These are phyloP conservation scores for Erebia ligea DNA, from an alignment of 2,888 invertebrate species.

Conservation along the genomic window DNA sequence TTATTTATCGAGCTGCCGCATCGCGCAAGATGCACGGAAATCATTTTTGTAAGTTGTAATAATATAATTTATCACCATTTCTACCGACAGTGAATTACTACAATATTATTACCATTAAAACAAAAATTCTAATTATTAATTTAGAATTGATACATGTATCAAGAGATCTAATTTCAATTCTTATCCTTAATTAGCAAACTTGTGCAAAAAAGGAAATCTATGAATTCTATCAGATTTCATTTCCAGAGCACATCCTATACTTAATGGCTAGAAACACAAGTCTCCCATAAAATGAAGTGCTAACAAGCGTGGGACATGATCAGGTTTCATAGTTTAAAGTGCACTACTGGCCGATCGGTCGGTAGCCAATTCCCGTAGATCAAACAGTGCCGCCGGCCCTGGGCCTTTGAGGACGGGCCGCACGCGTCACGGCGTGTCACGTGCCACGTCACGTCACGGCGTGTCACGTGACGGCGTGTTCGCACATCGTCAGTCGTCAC, in stretches of 20 bases:
- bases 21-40: background rate
- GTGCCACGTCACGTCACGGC: background rate
- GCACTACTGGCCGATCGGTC: background rate
- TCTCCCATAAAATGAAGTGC: conserved; percentile 1
- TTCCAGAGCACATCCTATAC: no score
- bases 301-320: background rate
- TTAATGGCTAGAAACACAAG: background rate
- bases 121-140: no score
- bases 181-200: no score
- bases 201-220: no score
- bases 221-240: no score
- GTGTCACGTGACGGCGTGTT: background rate
- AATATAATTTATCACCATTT: no score
- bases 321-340: background rate
- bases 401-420: no score
- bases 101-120: no score
- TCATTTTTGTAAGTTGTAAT: background rate
- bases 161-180: no score
- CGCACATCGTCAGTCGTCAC: conserved; percentile 4
- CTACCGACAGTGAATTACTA: background rate
- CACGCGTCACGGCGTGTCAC: no score
- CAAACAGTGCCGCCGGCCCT: background rate
- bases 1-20: background rate
- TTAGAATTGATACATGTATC: no score
- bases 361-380: background rate